Evolutionary conservation across 2,797 vertebrate species (phyloP), one percentile per base, ranked within the genome.

Genomic region (Erethizon dorsatum): DNA sequence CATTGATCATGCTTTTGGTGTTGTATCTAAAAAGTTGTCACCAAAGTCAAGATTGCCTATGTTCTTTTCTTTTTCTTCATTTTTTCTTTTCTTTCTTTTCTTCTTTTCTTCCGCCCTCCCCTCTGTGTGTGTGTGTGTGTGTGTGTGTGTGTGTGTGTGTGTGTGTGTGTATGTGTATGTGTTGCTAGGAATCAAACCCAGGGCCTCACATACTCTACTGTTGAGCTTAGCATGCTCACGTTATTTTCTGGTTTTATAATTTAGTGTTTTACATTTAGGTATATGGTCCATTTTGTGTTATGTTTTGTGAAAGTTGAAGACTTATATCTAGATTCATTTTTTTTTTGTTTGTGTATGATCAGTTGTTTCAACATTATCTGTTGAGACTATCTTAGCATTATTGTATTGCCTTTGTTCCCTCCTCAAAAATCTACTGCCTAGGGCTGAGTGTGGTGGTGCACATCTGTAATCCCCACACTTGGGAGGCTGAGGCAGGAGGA

Each of bases 221-320:
- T 50, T 77, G 28, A 50, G 45, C 26, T 9, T 13, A 24, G 26
- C 45, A 22, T 77, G 73, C 45, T 26, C 12, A 45, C 31, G 26
- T 50, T 77, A 77, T 77, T 59, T 83, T 83, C 56, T 45, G 26
- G 5, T 57, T 69, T 57, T 57, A 57, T 57, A 83, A 24, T 77
- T 92, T 71, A 73, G 47, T 28, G 59, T 79, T 80, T 93, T 86
- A 65, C 37, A 56, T 80, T 80, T 71, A 90, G 10, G 31, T 61
- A 56, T 80, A 11, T 82, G 24, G n/a, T 73, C n/a, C 56, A 85
- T 45, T 84, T 84, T 59, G 15, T 79, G n/a, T 71, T 79, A 85
- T 45, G 13, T 90, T 85, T 89, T 90, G 22, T 85, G 56, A 89
- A 73, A 63, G 26, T 84, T 85, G n/a, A 95, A 77, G 80, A 71